A percentile compares a stretch with the other conserved stretches of the same genome.
These are phyloP conservation scores for Thamnaconus septentrionalis DNA, from an alignment of 2,113 vertebrate species.

Conservation along the genomic window DNA sequence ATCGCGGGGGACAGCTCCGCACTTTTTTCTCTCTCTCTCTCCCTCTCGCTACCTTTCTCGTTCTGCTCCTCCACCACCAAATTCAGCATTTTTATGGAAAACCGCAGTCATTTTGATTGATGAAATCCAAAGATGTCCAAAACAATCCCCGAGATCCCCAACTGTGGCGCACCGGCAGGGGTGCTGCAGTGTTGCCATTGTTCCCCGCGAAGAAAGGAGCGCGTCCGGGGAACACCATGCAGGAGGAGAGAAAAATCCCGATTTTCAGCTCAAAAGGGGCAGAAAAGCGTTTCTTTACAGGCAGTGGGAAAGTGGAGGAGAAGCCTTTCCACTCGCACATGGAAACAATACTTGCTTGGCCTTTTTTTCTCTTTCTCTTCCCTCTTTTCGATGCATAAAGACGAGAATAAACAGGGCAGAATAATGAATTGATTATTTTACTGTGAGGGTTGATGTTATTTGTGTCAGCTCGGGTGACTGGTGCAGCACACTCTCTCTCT, in stretches of 20 bases:
- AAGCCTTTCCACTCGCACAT: conserved; percentile 87
- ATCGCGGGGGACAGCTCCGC: conserved; percentile 97
- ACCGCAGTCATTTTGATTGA: conserved; percentile 99
- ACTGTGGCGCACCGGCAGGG: conserved; percentile 96
- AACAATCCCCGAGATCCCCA: conserved; percentile 97
- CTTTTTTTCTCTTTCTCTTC: conserved; percentile 42
- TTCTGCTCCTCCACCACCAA: conserved; percentile 93
- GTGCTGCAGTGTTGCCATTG: conserved; percentile 98
- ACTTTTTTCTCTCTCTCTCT: conserved; percentile 71
- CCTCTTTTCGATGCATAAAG: conserved; percentile 59
- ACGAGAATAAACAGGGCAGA: conserved; percentile 50
- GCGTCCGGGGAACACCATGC: conserved; percentile 90
- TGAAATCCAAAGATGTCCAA: conserved; percentile 99
- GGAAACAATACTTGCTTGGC: conserved; percentile 81
- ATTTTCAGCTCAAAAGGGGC: conserved; percentile 87
- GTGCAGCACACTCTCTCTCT: conserved; percentile 19
- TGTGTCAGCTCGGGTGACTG: conserved; percentile 50
- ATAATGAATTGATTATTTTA: conserved; percentile 72
- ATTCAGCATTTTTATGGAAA: conserved; percentile 99
- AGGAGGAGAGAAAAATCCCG: conserved; percentile 85
- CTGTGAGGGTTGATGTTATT: conserved; percentile 61
- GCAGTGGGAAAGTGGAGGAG: conserved; percentile 85
- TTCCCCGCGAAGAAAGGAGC: conserved; percentile 85
- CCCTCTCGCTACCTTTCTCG: conserved; percentile 84
- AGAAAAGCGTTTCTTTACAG: conserved; percentile 88